Evolutionary conservation across 2,113 vertebrate species (phyloP), one percentile per base, ranked within the genome.

Genomic region (Etheostoma cragini): DNA sequence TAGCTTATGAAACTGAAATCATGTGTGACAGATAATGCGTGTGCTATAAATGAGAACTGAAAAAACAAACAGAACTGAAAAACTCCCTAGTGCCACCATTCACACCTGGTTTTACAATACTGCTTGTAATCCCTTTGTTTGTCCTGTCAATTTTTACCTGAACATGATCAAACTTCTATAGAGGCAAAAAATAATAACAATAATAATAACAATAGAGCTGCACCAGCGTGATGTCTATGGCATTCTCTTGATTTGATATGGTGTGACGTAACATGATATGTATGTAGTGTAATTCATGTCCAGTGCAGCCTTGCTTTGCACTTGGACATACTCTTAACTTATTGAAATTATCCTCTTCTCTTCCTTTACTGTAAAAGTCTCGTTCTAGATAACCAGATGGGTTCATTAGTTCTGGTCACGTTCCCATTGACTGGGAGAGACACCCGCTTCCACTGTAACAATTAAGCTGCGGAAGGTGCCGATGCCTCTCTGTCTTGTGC

Each of bases 1-100:
- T 85, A 93, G 90, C 91, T 93, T 91, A 92, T 93, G 79, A 82
- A 87, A 87, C 79, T 82, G 80, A 82, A 72, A 81, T 38, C 1
- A 30, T 47, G 57, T 62, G 60, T 82, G 83, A 87, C 79, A 76
- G 53, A 78, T 24, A 24, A 42, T 16, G 21, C 16, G 13, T 81
- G 61, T 80, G 60, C 71, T 67, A 52, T 26, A 13, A 68, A 61
- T 45, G 15, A 81, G 16, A 63, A 71, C 8, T 3, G 50, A 71
- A 60, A 22, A 10, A 52, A 75, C 68, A 49, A 17, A 22, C 0
- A 77, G 72, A 71, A 74, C 2, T 21, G 45, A 67, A 57, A 67
- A 46, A 50, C 65, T 16, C 50, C 63, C 50, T 45, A 5, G 33
- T 66, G 64, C 63, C n/a, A 81, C 61, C 58, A 30, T 52, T 33